A percentile compares a stretch with the other conserved stretches of the same genome.
These are phyloP conservation scores for Xanthia icteritia DNA, from an alignment of 2,888 invertebrate species.

Conservation along the genomic window DNA sequence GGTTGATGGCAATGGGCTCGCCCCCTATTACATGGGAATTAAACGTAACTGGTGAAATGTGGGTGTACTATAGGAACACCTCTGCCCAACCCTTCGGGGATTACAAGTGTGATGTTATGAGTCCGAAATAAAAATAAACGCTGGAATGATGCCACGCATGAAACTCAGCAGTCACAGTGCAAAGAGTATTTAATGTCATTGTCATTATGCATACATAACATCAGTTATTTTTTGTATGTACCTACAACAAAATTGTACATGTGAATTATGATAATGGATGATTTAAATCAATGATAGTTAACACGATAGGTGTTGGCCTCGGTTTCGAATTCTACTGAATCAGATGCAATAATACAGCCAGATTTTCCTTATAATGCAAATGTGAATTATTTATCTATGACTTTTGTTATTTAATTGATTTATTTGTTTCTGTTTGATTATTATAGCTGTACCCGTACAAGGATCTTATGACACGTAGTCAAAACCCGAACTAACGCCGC, in stretches of 20 bases:
- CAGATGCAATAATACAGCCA: neutral
- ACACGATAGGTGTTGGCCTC: neutral
- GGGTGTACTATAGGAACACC: neutral
- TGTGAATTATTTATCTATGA: neutral
- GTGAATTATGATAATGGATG: neutral
- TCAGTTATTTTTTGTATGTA: neutral
- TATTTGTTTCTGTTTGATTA: neutral
- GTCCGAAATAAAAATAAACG: neutral
- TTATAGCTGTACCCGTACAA: neutral
- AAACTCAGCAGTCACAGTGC: neutral
- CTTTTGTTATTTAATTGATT: neutral
- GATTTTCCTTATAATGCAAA: neutral
- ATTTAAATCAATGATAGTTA: slow-evolving; percentile 1
- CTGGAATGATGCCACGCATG: neutral
- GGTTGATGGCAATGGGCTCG: neutral
- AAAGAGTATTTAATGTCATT: neutral
- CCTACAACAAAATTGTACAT: neutral
- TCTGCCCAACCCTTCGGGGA: too few relatives aligned
- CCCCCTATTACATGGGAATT: neutral
- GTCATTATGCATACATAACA: too few relatives aligned
- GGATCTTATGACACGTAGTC: neutral
- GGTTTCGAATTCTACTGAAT: neutral
- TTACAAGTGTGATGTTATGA: neutral
- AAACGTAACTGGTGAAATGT: neutral
- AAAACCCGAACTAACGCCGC: neutral